phyloP scores from a whole-genome alignment of 2,888 invertebrate species.

The Dynastes grantii region DNA sequence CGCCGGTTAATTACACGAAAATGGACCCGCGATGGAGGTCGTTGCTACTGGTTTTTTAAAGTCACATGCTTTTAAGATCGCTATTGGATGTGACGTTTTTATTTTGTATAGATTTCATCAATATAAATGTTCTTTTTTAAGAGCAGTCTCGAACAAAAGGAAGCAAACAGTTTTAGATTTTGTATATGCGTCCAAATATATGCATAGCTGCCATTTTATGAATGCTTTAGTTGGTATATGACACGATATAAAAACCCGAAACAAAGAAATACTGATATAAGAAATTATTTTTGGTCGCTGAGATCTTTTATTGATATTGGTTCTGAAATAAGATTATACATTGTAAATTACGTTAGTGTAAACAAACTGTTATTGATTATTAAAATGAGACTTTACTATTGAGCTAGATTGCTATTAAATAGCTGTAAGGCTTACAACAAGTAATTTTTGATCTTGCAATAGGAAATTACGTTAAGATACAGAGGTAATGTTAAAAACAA shows the following conservation, averaged over 20 bases:
- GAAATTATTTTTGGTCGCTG: background rate
- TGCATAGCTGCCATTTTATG: background rate
- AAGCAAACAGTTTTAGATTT: conserved; percentile 17
- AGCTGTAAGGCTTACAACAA: no score
- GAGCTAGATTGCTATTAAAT: no score
- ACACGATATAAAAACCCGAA: conserved; percentile 1
- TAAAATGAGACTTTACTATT: no score
- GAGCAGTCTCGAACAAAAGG: conserved; percentile 19
- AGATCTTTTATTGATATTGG: no score
- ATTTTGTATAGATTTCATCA: conserved; percentile 30
- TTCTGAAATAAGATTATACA: no score
- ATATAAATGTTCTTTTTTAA: conserved; percentile 32
- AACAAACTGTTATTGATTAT: no score
- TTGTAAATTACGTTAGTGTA: no score
- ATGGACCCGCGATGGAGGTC: conserved; percentile 22
- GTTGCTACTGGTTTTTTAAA: conserved; percentile 24
- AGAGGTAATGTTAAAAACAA: no score
- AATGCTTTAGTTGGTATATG: background rate
- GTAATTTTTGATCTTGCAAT: no score
- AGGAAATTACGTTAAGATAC: no score
- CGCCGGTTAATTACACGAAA: conserved; percentile 30
- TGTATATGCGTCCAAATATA: conserved; percentile 14
- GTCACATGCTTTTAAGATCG: conserved; percentile 30
- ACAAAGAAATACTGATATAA: conserved; percentile 8
- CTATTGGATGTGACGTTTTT: conserved; percentile 40